phyloP scores from a whole-genome alignment of 2,113 vertebrate genomes.

The Chrysemys picta region DNA sequence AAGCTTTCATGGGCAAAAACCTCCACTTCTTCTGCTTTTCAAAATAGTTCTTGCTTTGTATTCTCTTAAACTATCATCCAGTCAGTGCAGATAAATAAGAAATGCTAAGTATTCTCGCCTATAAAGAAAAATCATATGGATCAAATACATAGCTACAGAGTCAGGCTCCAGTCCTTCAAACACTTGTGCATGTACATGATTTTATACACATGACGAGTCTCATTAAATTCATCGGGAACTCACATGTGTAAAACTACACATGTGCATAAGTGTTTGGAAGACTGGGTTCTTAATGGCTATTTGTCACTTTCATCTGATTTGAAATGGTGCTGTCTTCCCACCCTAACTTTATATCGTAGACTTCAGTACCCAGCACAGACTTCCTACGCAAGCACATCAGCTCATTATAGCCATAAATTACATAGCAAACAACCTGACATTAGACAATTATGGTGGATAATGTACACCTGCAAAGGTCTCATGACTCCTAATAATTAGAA shows the following conservation, averaged over 20 bases:
- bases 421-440: background rate
- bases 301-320: background rate
- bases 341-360: background rate
- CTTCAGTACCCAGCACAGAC: background rate
- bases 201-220: background rate
- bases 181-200: too few species aligned
- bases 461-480: background rate
- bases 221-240: background rate
- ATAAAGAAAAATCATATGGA: background rate
- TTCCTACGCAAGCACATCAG: background rate
- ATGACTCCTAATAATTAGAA: background rate
- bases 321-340: background rate
- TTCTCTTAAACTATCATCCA: background rate
- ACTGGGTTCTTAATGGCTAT: background rate
- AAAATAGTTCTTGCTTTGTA: background rate
- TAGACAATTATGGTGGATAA: background rate
- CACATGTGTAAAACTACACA: background rate
- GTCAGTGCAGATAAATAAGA: background rate
- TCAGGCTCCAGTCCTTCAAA: background rate
- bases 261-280: background rate
- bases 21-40: background rate
- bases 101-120: background rate
- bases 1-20: too few species aligned
- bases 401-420: background rate
- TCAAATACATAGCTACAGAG: background rate